These are phyloP conservation scores for Pristiophorus japonicus DNA, from an alignment of 2,113 vertebrate species.

Conservation along the genomic window DNA sequence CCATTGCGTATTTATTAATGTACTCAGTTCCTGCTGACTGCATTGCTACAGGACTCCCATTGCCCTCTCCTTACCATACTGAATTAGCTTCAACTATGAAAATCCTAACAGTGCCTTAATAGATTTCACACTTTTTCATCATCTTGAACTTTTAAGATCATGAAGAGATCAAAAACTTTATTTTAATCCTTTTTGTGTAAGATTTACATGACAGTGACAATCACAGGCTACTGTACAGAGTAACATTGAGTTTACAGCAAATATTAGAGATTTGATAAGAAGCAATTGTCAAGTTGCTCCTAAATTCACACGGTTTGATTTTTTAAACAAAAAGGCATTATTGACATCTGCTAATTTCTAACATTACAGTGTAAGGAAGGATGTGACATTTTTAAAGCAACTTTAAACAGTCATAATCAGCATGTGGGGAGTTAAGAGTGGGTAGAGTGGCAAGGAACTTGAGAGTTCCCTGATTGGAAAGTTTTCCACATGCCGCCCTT, in stretches of 20 bases:
- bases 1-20: neutral
- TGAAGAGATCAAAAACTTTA: neutral
- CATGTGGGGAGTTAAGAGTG: neutral
- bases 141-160: neutral
- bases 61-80: too few relatives aligned
- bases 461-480: neutral
- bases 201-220: neutral
- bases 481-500: neutral
- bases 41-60: too few relatives aligned
- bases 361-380: neutral
- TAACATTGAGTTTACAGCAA: neutral
- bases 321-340: neutral
- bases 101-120: too few relatives aligned
- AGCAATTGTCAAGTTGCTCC: neutral
- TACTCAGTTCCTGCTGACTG: neutral
- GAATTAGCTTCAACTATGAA: too few relatives aligned
- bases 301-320: neutral
- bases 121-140: neutral
- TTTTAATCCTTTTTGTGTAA: neutral
- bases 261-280: neutral
- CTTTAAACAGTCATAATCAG: too few relatives aligned
- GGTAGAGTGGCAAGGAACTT: neutral
- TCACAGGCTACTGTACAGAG: neutral
- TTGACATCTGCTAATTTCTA: neutral
- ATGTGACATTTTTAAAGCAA: neutral